Evolutionary conservation across 2,888 invertebrate genomes (phyloP).

Genomic region (Xestia c-nigrum): DNA sequence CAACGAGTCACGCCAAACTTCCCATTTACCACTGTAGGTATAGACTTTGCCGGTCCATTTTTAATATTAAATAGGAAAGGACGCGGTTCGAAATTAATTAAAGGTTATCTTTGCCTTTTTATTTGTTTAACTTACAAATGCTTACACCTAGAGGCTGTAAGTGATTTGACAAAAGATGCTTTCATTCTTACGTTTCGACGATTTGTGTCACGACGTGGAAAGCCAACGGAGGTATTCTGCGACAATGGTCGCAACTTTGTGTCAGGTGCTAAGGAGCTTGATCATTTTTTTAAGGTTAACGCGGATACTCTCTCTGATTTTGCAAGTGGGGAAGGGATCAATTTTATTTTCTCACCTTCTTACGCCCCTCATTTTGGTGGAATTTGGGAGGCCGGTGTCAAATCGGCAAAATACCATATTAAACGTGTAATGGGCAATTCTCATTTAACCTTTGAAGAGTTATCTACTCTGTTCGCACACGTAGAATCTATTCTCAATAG

Average conservation of each 20-base stretch:
- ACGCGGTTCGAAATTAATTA: too few species aligned
- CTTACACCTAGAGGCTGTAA: too few species aligned
- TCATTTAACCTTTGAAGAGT: too few species aligned
- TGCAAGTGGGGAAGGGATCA: constrained; percentile 10
- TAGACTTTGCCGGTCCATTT: too few species aligned
- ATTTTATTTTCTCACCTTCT: constrained; percentile 5
- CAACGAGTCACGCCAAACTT: too few species aligned
- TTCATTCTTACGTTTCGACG: neutral
- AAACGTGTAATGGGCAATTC: too few species aligned
- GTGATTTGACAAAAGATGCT: too few species aligned
- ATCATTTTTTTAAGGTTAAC: neutral
- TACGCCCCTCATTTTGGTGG: neutral
- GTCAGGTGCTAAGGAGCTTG: neutral
- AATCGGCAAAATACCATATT: neutral
- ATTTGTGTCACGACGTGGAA: neutral
- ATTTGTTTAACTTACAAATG: too few species aligned
- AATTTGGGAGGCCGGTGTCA: neutral
- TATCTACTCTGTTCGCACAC: too few species aligned
- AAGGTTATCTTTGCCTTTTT: too few species aligned
- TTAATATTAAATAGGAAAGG: too few species aligned
- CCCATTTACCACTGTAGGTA: too few species aligned
- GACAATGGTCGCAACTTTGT: neutral
- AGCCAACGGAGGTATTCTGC: neutral
- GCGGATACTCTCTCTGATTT: constrained; percentile 9
- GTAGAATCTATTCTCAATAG: neutral